A percentile compares a stretch with the other conserved stretches of the same genome.
phyloP scores from a whole-genome alignment of 2,113 vertebrate species.

The Hippocampus comes region DNA sequence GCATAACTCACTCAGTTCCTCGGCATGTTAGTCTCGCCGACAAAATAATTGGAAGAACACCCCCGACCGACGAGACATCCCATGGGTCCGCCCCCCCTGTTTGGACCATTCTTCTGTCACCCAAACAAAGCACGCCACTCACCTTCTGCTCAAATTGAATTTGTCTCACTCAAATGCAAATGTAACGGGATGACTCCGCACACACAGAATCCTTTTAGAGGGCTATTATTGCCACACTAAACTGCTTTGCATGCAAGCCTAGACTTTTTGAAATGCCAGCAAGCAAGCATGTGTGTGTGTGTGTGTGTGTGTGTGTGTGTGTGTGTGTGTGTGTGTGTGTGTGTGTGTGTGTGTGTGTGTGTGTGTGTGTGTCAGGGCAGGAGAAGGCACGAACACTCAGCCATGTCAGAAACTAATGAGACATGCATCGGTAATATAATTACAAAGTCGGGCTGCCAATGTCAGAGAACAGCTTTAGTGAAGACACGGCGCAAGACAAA shows the following conservation, averaged over 20 bases:
- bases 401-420: constrained; percentile 70
- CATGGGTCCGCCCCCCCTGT: constrained; percentile 6
- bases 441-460: constrained; percentile 57
- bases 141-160: constrained; percentile 60
- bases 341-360: constrained; percentile 14
- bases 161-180: constrained; percentile 68
- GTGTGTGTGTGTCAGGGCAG: constrained; percentile 18
- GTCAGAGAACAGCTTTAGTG: constrained; percentile 33
- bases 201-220: constrained; percentile 67
- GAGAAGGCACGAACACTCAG: constrained; percentile 57
- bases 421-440: constrained; percentile 68
- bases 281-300: constrained; percentile 25
- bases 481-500: constrained; percentile 38
- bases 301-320: constrained; percentile 29
- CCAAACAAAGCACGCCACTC: constrained; percentile 40
- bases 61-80: constrained; percentile 22
- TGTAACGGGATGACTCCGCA: constrained; percentile 57
- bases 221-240: constrained; percentile 67
- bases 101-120: constrained; percentile 39
- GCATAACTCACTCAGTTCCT: neutral
- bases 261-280: constrained; percentile 62
- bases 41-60: constrained; percentile 8
- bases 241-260: constrained; percentile 70
- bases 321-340: constrained; percentile 40
- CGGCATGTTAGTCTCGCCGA: neutral